Evolutionary conservation across 2,888 invertebrate species (phyloP), one percentile per base, ranked within the genome.

Genomic region (Tiliacea citrago): DNA sequence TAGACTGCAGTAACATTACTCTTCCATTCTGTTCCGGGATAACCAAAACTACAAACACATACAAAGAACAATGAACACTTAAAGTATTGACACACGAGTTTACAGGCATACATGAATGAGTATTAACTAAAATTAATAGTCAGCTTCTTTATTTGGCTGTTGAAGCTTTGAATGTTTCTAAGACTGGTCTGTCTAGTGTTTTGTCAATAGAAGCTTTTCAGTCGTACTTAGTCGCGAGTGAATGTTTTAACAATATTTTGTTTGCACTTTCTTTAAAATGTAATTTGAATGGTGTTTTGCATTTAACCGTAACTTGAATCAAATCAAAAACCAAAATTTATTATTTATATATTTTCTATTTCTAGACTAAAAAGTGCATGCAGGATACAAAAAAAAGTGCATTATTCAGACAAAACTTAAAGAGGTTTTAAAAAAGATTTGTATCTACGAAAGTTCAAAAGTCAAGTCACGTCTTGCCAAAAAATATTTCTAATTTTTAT

Each of bases 211-310:
- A 55, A 65, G 65, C 53, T 71, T 72, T 75, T 74, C 73, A 77
- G 83, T 81, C 39, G 65, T 75, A 75, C 72, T 63, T 57, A 73
- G 35, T 53, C 29, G 71, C 24, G 47, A 81, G 67, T 81, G 60
- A 77, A 66, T 57, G 68, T 39, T 63, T 57, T 62, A 72, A 66
- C 69, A 70, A 72, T 57, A 65, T 55, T 60, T 57, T 71, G 71
- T 77, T 78, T 60, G 62, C 66, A 77, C 84, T 85, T 79, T 85
- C 85, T 51, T 81, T 58, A 75, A 62, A 82, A 62, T 55, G n/a
- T 53, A 7, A 58, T 72, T 68, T 62, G 21, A 29, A 39, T 49
- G 39, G 21, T 69, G 13, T 21, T 82, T 63, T 51, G 9, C 24
- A 45, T n/a, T 24, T 53, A 21, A 47, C 16, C 24, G 45, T 49